Evolutionary conservation across 2,113 vertebrate genomes (phyloP).

Genomic region (Cettia cetti): DNA sequence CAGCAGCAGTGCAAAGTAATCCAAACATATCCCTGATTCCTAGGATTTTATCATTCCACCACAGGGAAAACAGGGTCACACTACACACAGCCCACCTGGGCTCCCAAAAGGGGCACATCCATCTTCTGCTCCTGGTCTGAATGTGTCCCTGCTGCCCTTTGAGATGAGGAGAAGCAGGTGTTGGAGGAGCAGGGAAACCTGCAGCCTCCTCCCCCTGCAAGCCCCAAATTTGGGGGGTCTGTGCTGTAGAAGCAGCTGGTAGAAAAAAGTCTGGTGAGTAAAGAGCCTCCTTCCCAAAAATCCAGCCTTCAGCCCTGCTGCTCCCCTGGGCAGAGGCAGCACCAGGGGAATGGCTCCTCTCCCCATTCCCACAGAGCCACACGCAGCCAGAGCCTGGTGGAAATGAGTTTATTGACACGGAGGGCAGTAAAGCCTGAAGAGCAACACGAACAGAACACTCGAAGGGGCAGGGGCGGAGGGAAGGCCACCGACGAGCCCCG

Average conservation of each 20-base stretch:
- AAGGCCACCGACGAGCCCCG: neutral
- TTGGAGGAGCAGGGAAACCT: neutral
- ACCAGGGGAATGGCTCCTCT: accelerated
- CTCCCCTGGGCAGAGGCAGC: neutral
- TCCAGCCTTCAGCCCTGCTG: neutral
- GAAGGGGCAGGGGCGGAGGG: neutral
- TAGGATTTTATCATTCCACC: neutral
- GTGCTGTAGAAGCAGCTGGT: accelerated
- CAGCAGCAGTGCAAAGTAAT: neutral
- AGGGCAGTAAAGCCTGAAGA: conserved; percentile 20
- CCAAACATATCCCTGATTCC: accelerated
- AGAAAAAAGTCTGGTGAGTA: neutral
- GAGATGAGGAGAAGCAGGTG: neutral
- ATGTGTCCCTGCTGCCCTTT: neutral
- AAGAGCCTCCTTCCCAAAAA: neutral
- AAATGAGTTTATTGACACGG: conserved; percentile 65
- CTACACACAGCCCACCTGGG: neutral
- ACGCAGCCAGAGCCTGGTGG: neutral
- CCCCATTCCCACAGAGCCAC: conserved; percentile 19
- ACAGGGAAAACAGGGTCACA: neutral
- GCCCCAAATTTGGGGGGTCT: accelerated
- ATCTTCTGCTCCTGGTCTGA: neutral
- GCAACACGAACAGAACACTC: neutral
- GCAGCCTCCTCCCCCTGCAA: neutral
- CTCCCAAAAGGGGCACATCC: neutral